Base-by-base conservation (phyloP, 2,797 vertebrate species). In the Oceanodroma leucorhoa region DNA sequence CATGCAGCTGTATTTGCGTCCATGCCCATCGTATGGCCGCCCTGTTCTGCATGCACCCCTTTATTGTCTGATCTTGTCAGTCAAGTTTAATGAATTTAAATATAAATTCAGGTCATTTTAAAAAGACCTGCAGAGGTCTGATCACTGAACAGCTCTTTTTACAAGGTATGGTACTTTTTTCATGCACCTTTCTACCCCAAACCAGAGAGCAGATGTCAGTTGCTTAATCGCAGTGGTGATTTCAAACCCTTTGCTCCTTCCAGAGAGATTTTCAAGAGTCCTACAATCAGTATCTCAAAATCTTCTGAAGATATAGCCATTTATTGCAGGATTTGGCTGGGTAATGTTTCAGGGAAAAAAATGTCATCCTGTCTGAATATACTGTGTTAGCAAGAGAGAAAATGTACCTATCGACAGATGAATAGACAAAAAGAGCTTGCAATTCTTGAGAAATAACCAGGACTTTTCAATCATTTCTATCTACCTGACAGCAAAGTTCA, bases 211-310 rank as follows among this genome's bases (percentile, higher is more conserved):
- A 2, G 60, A 36, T 85, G 78, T 67, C 22, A 9, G 34, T 48
- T 85, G 67, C 76, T 95, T 94, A 95, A 93, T 95, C 22, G 12
- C 64, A 64, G 66, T 5, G 10, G 1, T 95, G 94, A 93, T 95
- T 97, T 94, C 71, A 36, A 93, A 75, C 81, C 71, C 29, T 95
- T 82, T 93, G 36, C 88, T 94, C 90, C 71, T 96, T 57, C 24
- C 65, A 61, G 82, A 87, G 87, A 95, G 78, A 92, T 95, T 93
- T 94, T 96, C 90, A 93, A 93, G 88, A 94, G 94, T 94, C 72
- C 83, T 93, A 87, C 90, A 95, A 95, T 94, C 94, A 94, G 94
- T 77, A 92, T 50, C 91, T 94, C 75, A 73, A 86, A 93, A 92
- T 87, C 72, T 81, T 81, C 91, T 81, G 73, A 86, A 91, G 90